Conservation (phyloP, 2,797 vertebrate species). For the Miichthys miiuy region DNA sequence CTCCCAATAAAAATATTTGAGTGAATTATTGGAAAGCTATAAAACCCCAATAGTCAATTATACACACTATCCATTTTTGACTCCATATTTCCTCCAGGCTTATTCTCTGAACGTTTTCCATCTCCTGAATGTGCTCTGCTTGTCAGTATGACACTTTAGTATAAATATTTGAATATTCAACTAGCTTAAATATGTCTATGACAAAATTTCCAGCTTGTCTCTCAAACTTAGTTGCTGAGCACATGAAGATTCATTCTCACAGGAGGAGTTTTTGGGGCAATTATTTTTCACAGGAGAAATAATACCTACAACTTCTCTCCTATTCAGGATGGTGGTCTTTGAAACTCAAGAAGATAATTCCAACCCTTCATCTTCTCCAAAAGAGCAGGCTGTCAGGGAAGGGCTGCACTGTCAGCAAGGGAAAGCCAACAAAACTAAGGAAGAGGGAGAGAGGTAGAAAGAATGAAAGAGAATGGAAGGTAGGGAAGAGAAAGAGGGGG, state of each 20-base stretch:
- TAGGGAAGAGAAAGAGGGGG: constrained; percentile 8
- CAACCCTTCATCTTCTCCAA: constrained; percentile 59
- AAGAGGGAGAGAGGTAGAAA: constrained; percentile 11
- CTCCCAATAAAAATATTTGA: constrained; percentile 25
- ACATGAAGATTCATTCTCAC: constrained; percentile 39
- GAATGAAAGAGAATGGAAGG: constrained; percentile 1
- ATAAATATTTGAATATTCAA: constrained; percentile 63
- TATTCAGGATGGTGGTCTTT: constrained; percentile 59
- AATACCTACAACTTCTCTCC: constrained; percentile 55
- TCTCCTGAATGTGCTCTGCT: constrained; percentile 42
- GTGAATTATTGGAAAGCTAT: constrained; percentile 25
- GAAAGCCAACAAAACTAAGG: constrained; percentile 38
- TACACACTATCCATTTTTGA: constrained; percentile 38
- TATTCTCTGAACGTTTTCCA: constrained; percentile 47
- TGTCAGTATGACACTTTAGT: constrained; percentile 50
- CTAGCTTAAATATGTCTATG: constrained; percentile 65
- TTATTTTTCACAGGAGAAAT: constrained; percentile 62
- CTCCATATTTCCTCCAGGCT: constrained; percentile 37
- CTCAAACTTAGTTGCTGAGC: constrained; percentile 40
- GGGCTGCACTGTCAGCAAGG: constrained; percentile 39
- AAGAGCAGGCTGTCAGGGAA: constrained; percentile 52
- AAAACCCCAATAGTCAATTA: constrained; percentile 36
- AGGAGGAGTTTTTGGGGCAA: constrained; percentile 38
- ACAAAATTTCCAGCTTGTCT: constrained; percentile 67
- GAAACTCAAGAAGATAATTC: constrained; percentile 72